phyloP scores from a whole-genome alignment of 2,797 vertebrate species.

The Syncerus caffer region DNA sequence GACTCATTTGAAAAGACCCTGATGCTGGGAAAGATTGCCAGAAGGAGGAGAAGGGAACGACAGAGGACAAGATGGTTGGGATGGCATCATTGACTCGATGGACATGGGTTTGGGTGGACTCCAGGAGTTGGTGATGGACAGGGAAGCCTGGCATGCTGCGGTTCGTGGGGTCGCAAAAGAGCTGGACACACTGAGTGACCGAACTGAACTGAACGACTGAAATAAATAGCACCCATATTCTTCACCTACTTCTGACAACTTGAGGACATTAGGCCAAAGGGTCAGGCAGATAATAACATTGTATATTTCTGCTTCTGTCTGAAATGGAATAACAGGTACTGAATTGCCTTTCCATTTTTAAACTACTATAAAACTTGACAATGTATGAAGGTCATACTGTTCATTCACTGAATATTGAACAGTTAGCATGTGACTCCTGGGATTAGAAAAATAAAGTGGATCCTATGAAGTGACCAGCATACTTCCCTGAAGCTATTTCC shows the following conservation, averaged over 20 bases:
- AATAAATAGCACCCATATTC: background rate
- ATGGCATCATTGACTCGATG: accelerated
- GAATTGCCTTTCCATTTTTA: background rate
- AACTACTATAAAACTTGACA: background rate
- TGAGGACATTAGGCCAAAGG: background rate
- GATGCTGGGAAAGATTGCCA: background rate
- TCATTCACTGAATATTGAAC: background rate
- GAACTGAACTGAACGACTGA: background rate
- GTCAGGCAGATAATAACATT: background rate
- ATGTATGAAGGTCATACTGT: background rate
- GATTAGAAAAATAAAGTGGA: background rate
- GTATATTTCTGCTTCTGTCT: background rate
- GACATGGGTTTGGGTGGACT: background rate
- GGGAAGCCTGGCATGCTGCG: background rate
- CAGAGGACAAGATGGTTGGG: background rate
- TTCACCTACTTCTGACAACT: background rate
- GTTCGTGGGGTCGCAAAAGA: background rate
- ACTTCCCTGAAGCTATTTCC: background rate
- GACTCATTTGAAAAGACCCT: background rate
- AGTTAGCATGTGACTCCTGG: background rate
- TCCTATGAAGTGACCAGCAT: background rate
- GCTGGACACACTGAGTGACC: accelerated
- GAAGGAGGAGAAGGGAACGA: background rate
- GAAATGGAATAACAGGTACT: background rate
- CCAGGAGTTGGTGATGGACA: accelerated